A percentile compares a stretch with the other conserved stretches of the same genome.
Conservation (phyloP, 2,888 invertebrate genomes). For the Drepana falcataria region DNA sequence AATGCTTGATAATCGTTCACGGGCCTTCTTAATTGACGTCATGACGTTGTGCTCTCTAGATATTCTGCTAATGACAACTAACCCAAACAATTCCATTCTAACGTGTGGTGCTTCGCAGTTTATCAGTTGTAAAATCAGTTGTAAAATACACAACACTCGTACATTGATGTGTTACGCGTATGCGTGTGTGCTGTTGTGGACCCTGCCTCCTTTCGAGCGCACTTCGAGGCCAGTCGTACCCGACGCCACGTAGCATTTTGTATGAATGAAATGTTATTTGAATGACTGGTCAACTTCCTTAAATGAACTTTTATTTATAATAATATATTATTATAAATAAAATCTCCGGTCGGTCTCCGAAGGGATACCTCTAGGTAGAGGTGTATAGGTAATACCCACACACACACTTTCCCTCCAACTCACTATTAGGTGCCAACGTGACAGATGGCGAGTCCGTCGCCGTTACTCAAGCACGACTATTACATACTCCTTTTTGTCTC, state of each 20-base stretch:
- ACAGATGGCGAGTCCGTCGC: too few species aligned
- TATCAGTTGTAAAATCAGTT: conserved; percentile 38
- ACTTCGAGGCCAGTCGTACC: conserved; percentile 50
- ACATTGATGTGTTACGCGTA: conserved; percentile 8
- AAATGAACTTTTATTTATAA: neutral
- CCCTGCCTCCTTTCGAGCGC: conserved; percentile 47
- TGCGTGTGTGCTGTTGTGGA: conserved; percentile 28
- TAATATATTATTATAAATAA: too few species aligned
- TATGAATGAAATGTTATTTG: conserved; percentile 39
- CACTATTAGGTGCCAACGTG: too few species aligned
- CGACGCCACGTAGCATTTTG: conserved; percentile 37
- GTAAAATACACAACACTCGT: conserved; percentile 23
- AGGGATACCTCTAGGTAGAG: too few species aligned
- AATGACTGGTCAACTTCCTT: conserved; percentile 1
- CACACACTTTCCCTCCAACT: too few species aligned
- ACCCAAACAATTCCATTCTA: conserved; percentile 43
- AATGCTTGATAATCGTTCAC: too few species aligned
- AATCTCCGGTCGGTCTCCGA: too few species aligned
- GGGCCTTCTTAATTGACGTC: too few species aligned
- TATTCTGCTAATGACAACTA: conserved; percentile 1
- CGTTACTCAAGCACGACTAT: too few species aligned
- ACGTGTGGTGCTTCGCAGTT: conserved; percentile 37
- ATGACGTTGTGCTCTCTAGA: neutral
- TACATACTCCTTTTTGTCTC: too few species aligned
- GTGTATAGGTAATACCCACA: too few species aligned